phyloP scores from a whole-genome alignment of 2,888 invertebrate genomes.

The Drosophila multiciliata region DNA sequence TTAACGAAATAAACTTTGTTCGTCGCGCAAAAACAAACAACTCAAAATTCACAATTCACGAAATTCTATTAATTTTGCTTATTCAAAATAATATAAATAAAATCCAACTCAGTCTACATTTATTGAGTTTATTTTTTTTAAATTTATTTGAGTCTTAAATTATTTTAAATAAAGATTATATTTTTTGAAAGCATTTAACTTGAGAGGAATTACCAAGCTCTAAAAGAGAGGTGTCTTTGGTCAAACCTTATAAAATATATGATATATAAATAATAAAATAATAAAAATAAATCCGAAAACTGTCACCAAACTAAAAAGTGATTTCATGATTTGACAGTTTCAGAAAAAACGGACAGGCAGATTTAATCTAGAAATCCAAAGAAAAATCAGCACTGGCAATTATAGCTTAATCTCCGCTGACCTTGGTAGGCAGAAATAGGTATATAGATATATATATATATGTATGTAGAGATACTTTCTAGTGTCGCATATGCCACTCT shows the following conservation, averaged over 20 bases:
- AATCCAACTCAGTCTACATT: not conserved
- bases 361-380: not conserved
- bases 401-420: not conserved
- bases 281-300: not conserved
- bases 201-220: not conserved
- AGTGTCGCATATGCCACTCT: not conserved
- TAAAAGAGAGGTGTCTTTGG: not conserved
- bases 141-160: not conserved
- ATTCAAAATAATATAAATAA: not conserved
- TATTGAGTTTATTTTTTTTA: not conserved
- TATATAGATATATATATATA: not conserved
- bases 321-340: not conserved
- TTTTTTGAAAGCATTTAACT: not conserved
- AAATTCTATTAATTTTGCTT: not conserved
- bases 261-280: not conserved
- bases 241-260: not conserved
- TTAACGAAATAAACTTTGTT: not conserved
- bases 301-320: not conserved
- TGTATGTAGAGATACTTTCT: not conserved
- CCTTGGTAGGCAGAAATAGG: not conserved
- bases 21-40: not conserved
- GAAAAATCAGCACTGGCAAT: not conserved
- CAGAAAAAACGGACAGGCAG: not conserved
- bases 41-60: not conserved
- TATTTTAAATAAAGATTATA: not conserved